Percentiles rank a stretch among this genome's conserved stretches.
These are phyloP conservation scores for Emberiza fucata DNA, from an alignment of 2,113 vertebrate genomes.

Conservation along the genomic window DNA sequence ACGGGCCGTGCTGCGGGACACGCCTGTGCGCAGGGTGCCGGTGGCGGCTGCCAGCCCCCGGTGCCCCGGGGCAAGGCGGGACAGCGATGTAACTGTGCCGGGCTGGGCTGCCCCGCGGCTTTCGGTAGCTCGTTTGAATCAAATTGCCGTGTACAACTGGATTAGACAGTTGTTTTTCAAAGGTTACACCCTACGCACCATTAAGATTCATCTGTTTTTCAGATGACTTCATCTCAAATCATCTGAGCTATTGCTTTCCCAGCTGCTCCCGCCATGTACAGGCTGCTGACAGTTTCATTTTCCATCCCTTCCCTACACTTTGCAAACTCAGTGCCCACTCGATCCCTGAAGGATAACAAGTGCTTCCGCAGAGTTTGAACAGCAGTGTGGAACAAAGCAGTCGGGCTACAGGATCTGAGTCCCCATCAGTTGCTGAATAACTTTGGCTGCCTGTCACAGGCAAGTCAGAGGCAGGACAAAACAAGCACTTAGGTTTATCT, in stretches of 20 bases:
- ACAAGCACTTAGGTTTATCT: background rate
- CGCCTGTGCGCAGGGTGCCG: rapidly evolving
- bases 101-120: background rate
- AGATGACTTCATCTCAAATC: background rate
- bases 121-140: background rate
- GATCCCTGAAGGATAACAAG: background rate
- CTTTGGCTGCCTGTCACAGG: background rate
- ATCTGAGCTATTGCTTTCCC: background rate
- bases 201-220: background rate
- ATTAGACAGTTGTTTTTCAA: background rate
- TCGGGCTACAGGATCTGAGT: background rate
- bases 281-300: background rate
- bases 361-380: background rate
- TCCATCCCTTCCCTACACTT: background rate
- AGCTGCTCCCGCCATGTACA: background rate
- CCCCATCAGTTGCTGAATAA: background rate
- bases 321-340: background rate
- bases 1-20: background rate
- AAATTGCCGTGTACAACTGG: background rate
- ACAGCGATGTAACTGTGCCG: background rate
- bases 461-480: background rate
- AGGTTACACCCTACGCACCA: background rate
- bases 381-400: background rate
- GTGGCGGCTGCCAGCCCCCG: background rate
- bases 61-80: rapidly evolving